Evolutionary conservation across 2,797 vertebrate species (phyloP).

Genomic region (Craterocephalus amniculus): DNA sequence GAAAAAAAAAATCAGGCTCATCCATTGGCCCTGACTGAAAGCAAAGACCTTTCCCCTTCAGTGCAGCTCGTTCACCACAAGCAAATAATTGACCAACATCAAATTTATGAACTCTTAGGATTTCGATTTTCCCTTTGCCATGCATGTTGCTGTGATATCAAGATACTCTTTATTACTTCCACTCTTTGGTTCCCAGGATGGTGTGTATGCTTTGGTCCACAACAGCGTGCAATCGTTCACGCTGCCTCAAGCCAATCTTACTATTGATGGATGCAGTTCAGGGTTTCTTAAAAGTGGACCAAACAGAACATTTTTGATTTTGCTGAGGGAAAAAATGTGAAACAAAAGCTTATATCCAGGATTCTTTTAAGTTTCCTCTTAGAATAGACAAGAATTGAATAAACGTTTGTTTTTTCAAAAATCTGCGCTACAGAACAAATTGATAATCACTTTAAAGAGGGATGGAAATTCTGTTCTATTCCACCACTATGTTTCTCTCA

Average conservation of each 20-base stretch:
- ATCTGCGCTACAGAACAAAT: neutral
- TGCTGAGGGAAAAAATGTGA: too few species aligned
- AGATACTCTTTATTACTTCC: neutral
- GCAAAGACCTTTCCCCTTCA: too few species aligned
- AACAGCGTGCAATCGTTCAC: neutral
- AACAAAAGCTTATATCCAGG: too few species aligned
- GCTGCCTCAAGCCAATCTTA: too few species aligned
- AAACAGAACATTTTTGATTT: too few species aligned
- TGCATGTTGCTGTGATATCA: too few species aligned
- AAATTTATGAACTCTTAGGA: too few species aligned
- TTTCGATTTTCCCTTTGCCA: neutral
- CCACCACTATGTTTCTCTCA: neutral
- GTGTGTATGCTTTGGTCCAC: too few species aligned
- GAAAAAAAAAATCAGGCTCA: neutral
- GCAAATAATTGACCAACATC: too few species aligned
- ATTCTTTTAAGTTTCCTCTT: neutral
- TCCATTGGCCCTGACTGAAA: too few species aligned
- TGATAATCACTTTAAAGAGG: neutral
- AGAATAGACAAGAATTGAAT: neutral
- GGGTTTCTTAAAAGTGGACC: too few species aligned
- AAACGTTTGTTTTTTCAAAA: neutral
- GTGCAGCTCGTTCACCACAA: too few species aligned
- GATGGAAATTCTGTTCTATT: neutral
- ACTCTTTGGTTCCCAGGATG: neutral
- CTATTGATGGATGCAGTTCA: neutral